Evolutionary conservation across 2,113 vertebrate species (phyloP).

Genomic region (Pedetes capensis): DNA sequence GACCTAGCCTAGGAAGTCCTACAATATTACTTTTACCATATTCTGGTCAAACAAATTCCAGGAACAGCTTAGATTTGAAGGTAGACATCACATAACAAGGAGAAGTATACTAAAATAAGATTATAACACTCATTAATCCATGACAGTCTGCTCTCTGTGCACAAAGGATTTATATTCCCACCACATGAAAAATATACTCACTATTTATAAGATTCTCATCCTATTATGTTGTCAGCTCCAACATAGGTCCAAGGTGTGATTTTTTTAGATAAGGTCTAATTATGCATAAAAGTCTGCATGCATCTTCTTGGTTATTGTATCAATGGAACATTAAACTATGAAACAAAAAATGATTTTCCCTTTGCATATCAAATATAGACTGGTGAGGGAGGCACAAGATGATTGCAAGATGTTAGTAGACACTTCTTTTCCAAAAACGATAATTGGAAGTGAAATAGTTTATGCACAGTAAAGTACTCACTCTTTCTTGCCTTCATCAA

Average conservation of each 20-base stretch:
- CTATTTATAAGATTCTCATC: background rate
- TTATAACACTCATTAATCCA: background rate
- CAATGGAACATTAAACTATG: accelerated
- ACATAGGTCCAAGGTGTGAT: background rate
- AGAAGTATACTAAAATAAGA: background rate
- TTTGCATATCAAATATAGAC: background rate
- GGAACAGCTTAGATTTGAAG: background rate
- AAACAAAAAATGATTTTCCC: background rate
- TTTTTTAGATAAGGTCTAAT: background rate
- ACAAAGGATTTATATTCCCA: background rate
- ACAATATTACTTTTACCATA: background rate
- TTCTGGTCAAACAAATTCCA: background rate
- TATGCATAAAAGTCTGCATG: background rate
- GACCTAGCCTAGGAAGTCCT: background rate
- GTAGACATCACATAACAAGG: background rate
- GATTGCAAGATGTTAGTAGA: background rate
- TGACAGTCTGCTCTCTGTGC: too few relatives aligned
- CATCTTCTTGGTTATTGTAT: background rate
- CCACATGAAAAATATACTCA: background rate
- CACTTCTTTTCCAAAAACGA: background rate
- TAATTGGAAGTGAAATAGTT: background rate
- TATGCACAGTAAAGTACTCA: background rate
- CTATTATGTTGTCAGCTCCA: background rate
- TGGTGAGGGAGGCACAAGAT: background rate
- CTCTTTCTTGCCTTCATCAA: background rate